Evolutionary conservation across 1,140 invertebrate genomes (phyloP), one percentile per base, ranked within the genome.

Genomic region (Drosophila navojoa): DNA sequence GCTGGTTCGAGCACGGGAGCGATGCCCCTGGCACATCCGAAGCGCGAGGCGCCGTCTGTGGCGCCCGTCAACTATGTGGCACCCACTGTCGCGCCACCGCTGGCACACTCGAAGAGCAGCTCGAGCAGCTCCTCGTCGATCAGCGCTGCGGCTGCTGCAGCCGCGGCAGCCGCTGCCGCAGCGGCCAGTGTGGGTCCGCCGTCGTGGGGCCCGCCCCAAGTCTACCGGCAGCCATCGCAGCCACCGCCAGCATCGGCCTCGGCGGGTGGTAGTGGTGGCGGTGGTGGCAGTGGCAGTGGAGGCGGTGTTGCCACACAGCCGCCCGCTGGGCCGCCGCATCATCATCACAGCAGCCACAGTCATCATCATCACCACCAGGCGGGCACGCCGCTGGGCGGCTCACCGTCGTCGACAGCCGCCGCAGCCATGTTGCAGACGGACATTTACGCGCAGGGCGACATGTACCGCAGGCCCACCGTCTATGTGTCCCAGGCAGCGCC

Each of bases 381-480:
- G n/a, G 91, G 90, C 22, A 92, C 91, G 40, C 91, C 91, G 44
- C 71, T 92, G 45, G 90, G 91, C 25, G 87, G 84, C 38, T 91
- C 90, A 25, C 90, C 91, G 9, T 91, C 89, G 1, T 91, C 89
- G 7, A 86, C 90, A 40, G 77, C 85, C 5, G 86, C 93, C 49
- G 91, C 93, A 7, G 92, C 93, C 16, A 93, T 75, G 92, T 91
- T 75, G 89, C 93, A 77, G 92, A 93, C 58, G 91, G 94, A 91
- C 91, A 94, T 67, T 79, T 94, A 66, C 93, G 94, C 90, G 87
- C 93, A 93, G 68, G 93, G 93, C 61, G 94, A 94, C 69, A 91
- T 95, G 54, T 95, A 95, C 79, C 92, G 94, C 3, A 90, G 94
- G 15, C 94, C 94, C 44, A 93, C 94, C 13, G 94, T 95, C 11